Conservation (phyloP, 2,797 vertebrate genomes). For the Argentina silus region DNA sequence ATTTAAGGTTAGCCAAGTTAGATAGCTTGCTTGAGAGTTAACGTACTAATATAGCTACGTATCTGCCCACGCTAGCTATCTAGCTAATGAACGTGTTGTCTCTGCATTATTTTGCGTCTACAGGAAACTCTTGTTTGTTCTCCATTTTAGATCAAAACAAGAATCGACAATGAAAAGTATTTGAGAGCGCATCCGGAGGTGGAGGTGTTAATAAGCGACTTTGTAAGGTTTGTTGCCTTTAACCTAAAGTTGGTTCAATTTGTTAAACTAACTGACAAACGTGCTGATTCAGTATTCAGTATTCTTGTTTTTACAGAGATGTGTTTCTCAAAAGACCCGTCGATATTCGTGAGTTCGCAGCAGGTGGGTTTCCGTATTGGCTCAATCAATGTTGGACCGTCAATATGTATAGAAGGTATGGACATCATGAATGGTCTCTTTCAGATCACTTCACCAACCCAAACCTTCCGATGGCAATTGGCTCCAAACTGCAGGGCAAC, state of each 20-base stretch:
- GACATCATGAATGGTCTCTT: slow-evolving; percentile 5
- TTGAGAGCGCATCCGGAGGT: slow-evolving; percentile 77
- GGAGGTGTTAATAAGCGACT: slow-evolving; percentile 70
- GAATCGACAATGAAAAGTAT: slow-evolving; percentile 78
- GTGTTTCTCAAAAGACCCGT: slow-evolving; percentile 71
- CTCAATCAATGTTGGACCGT: not conserved
- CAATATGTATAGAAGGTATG: not conserved
- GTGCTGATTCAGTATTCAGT: not conserved
- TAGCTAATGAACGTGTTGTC: not conserved
- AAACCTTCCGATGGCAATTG: slow-evolving; percentile 49
- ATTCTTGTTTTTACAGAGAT: slow-evolving; percentile 55
- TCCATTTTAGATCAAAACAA: slow-evolving; percentile 69
- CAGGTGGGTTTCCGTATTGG: slow-evolving; percentile 52
- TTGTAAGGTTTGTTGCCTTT: slow-evolving; percentile 67
- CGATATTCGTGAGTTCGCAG: slow-evolving; percentile 74
- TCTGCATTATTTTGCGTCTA: not conserved
- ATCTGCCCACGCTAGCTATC: not conserved
- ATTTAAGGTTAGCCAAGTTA: slow-evolving; percentile 68
- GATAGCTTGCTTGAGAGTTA: not conserved
- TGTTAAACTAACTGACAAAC: not conserved
- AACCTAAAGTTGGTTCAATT: not conserved
- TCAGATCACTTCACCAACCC: slow-evolving; percentile 78
- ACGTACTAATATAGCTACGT: not conserved
- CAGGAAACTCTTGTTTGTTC: not conserved
- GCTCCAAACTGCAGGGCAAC: slow-evolving; percentile 48